Evolutionary conservation across 2,797 vertebrate species (phyloP), one percentile per base, ranked within the genome.

Genomic region (Sebastiscus tertius): DNA sequence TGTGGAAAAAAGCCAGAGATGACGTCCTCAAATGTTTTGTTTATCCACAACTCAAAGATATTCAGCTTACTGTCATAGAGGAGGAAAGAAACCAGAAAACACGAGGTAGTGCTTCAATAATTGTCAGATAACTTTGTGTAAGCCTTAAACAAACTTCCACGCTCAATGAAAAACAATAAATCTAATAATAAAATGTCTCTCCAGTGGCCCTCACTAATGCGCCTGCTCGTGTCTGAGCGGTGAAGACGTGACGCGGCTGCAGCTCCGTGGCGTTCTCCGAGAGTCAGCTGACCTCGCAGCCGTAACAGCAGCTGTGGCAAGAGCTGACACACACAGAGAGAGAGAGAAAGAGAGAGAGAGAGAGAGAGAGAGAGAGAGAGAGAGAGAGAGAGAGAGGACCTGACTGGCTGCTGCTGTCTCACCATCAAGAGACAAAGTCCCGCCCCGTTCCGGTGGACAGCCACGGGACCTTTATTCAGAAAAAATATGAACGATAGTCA

Each of bases 301-400:
- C 71, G 72, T 61, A 82, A 83, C 77, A 87, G 52, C 89, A 91
- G 92, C 92, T 95, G 94, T 89, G 82, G 80, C 71, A 92, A 90
- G 94, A 95, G 91, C 92, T 89, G 91, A 87, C 77, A 5, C 59
- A 33, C 4, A 26, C 26, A n/a, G n/a, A n/a, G n/a, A n/a, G n/a
- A n/a, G n/a, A n/a, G n/a, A n/a, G n/a, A n/a, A n/a, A n/a, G n/a
- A n/a, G n/a, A 34, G 33, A 34, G 33, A 34, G 33, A 34, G 4
- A 36, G 11, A 36, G 34, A 36, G 34, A 34, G 33, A 31, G 29
- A 31, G 29, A 29, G 29, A 29, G 29, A 33, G 29, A 24, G 24
- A 24, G 24, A 24, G 24, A 26, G 26, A 31, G 65, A 67, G 86
- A 76, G 80, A 71, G 69, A 77, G 61, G 84, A 77, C 64, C 63